Conservation (phyloP, 2,797 vertebrate species). For the Gadopsis bispinosus region DNA sequence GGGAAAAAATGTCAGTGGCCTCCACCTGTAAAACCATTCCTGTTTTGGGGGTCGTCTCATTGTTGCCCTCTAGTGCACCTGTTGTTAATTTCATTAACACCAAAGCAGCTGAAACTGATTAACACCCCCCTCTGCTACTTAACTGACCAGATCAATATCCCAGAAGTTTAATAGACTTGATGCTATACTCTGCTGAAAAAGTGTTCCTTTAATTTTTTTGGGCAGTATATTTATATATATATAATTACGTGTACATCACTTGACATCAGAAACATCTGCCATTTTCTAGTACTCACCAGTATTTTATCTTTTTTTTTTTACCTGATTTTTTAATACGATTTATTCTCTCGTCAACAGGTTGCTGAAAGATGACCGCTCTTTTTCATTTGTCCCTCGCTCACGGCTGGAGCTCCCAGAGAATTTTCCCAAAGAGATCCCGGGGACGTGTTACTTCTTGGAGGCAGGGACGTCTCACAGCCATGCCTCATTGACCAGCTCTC, state of each 20-base stretch:
- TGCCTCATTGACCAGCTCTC: slow-evolving; percentile 83
- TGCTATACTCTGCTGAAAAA: no score
- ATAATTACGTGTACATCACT: not conserved
- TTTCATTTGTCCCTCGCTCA: slow-evolving; percentile 95
- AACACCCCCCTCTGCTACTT: no score
- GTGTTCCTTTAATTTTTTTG: no score
- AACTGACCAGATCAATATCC: no score
- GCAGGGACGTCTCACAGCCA: slow-evolving; percentile 92
- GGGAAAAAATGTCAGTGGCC: no score
- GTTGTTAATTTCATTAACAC: no score
- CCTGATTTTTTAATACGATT: not conserved
- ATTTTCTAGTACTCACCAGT: not conserved
- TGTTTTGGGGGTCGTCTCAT: no score
- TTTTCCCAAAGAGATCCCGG: slow-evolving; percentile 98
- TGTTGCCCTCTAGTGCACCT: no score
- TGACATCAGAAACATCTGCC: not conserved
- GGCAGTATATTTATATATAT: no score
- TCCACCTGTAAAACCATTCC: no score
- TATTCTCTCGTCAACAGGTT: slow-evolving; percentile 81
- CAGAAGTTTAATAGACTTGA: no score
- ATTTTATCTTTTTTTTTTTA: not conserved
- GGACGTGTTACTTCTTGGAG: slow-evolving; percentile 98
- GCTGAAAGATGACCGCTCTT: slow-evolving; percentile 94
- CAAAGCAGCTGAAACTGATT: no score
- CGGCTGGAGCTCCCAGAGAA: slow-evolving; percentile 98